Percentiles rank a stretch among this genome's conserved stretches.
Evolutionary conservation across 2,888 invertebrate species (phyloP).

Genomic region (Catocala nupta): DNA sequence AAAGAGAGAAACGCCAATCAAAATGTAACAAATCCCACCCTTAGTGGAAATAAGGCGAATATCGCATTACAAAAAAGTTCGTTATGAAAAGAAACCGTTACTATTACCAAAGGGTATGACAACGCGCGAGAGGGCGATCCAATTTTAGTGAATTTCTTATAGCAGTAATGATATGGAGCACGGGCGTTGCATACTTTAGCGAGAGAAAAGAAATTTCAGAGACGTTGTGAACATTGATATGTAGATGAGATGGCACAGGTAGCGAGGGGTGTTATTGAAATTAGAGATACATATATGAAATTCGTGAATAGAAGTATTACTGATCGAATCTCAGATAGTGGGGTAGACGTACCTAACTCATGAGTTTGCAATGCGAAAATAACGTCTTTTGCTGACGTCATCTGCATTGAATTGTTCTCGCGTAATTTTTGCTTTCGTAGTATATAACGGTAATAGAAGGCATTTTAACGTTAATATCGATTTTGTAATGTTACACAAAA

Average conservation of each 20-base stretch:
- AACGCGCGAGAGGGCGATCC: slow-evolving; percentile 81
- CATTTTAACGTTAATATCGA: background rate
- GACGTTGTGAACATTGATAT: slow-evolving; percentile 84
- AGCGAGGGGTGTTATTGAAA: slow-evolving; percentile 84
- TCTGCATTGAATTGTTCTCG: slow-evolving; percentile 24
- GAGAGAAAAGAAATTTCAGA: slow-evolving; percentile 82
- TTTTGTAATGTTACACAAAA: background rate
- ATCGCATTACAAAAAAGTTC: slow-evolving; percentile 86
- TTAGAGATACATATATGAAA: slow-evolving; percentile 82
- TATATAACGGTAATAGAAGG: background rate
- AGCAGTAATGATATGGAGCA: slow-evolving; percentile 84
- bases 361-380: slow-evolving; percentile 48
- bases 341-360: slow-evolving; percentile 46
- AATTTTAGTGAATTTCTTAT: slow-evolving; percentile 82
- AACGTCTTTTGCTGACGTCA: slow-evolving; percentile 52
- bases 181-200: slow-evolving; percentile 84
- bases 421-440: slow-evolving; percentile 34
- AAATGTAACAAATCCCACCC: slow-evolving; percentile 78
- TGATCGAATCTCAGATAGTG: slow-evolving; percentile 68
- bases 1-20: slow-evolving; percentile 75
- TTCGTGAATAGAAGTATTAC: slow-evolving; percentile 73
- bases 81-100: slow-evolving; percentile 86
- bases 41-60: slow-evolving; percentile 82
- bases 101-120: slow-evolving; percentile 84
- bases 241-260: slow-evolving; percentile 85